Base-by-base conservation (phyloP, 2,888 invertebrate genomes). In the Rhabditoides inermis region DNA sequence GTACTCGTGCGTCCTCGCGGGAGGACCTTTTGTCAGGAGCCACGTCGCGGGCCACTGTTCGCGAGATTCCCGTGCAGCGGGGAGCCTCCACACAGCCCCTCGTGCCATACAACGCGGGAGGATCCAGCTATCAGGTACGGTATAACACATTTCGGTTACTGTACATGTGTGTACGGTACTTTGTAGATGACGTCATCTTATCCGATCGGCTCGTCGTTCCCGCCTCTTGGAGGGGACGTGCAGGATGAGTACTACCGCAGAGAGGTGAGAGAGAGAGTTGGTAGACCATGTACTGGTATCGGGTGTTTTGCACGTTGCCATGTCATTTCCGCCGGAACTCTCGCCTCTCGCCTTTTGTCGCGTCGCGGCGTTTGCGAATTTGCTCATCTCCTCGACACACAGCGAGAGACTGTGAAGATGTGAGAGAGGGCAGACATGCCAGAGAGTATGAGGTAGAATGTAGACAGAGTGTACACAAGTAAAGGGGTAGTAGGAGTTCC, bases 41-140 rank as follows among this genome's bases (percentile, higher is more conserved):
- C 51, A 59, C 66, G 48, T 61, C 69, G 35, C 63, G 65, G 30
- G 61, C 69, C n/a, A 71, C 70, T 37, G 60, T 73, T 7, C 70
- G 74, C 46, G 74, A 74, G 57, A 74, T 74, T 44, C 74, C 74
- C 52, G 70, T 72, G 55, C 66, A 65, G n/a, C 56, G 67, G 30
- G 67, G 72, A 26, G 61, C 70, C 10, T 72, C 72, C 23, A 60
- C 53, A 54, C 60, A 37, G 56, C 49, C 22, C 48, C 56, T 56
- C 47, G 66, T 63, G 68, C 68, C 63, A 35, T 63, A n/a, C n/a
- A n/a, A n/a, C n/a, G n/a, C n/a, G n/a, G 10, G 28, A 25, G 10
- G 15, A 30, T 40, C 35, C 28, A 50, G 42, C 45, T 45, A 39
- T 40, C 45, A 45, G 39, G 10, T 20, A 30, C 15, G 22, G 6